phyloP scores from a whole-genome alignment of 2,113 vertebrate genomes.

The Bettongia penicillata region DNA sequence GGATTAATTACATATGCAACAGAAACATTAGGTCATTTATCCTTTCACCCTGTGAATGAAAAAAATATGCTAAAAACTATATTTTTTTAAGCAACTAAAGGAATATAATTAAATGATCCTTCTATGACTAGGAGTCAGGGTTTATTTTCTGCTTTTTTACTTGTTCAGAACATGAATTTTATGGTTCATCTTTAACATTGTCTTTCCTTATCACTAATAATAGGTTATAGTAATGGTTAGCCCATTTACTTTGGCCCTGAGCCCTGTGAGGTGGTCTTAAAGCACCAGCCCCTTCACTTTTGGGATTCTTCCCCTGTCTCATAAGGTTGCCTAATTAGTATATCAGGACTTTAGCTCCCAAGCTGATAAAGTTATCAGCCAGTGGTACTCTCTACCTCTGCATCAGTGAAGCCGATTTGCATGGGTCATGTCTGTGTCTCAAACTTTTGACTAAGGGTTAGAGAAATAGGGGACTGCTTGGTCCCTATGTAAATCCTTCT shows the following conservation, averaged over 20 bases:
- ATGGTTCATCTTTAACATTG: neutral
- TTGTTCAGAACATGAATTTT: neutral
- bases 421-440: too few species aligned
- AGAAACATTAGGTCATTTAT: constrained; percentile 22
- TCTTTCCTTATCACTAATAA: neutral
- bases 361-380: neutral
- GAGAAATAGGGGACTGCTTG: neutral
- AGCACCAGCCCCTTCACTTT: neutral
- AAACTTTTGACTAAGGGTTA: neutral
- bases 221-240: neutral
- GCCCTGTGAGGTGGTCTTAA: neutral
- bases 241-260: neutral
- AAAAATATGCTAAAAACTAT: constrained; percentile 31
- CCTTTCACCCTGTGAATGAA: constrained; percentile 8
- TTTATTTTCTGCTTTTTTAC: constrained; percentile 62
- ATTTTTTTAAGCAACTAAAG: constrained; percentile 55
- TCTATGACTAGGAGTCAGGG: constrained; percentile 2
- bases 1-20: neutral
- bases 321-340: neutral
- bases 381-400: neutral
- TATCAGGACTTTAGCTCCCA: neutral
- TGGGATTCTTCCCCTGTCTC: neutral
- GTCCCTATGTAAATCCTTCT: neutral
- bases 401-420: neutral
- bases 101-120: constrained; percentile 46